Evolutionary conservation across 2,888 invertebrate species (phyloP).

Genomic region (Hemicrepidius hirtus): DNA sequence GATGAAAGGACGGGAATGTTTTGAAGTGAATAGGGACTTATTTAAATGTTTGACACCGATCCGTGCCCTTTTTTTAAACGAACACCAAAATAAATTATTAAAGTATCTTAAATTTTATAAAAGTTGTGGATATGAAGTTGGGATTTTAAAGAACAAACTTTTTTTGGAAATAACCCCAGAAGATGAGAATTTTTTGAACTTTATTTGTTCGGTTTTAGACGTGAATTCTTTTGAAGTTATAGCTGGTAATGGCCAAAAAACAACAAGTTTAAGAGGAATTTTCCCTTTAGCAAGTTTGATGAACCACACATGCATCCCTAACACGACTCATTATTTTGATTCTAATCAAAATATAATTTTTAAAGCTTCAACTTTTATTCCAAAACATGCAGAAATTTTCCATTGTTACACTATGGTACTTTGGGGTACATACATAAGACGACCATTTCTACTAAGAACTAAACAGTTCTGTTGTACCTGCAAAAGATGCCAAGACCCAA

Average conservation of each 20-base stretch:
- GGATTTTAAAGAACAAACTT: constrained; percentile 72
- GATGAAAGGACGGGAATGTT: constrained; percentile 70
- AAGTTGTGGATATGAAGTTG: constrained; percentile 76
- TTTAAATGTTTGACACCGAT: constrained; percentile 72
- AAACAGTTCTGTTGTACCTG: constrained; percentile 83
- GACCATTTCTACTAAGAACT: constrained; percentile 77
- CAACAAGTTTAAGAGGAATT: constrained; percentile 73
- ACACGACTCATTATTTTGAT: constrained; percentile 79
- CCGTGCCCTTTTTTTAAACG: constrained; percentile 69
- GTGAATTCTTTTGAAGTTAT: constrained; percentile 80
- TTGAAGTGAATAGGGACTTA: constrained; percentile 70
- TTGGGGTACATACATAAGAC: constrained; percentile 81
- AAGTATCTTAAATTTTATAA: constrained; percentile 74
- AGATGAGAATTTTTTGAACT: constrained; percentile 76
- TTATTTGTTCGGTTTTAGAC: constrained; percentile 78
- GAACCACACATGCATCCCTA: constrained; percentile 83
- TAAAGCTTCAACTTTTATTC: constrained; percentile 76
- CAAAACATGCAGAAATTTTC: constrained; percentile 78
- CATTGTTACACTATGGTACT: constrained; percentile 79
- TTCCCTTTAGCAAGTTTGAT: constrained; percentile 81
- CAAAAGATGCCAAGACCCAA: constrained; percentile 79
- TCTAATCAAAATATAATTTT: constrained; percentile 76
- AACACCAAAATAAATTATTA: constrained; percentile 74
- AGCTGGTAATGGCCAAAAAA: constrained; percentile 69
- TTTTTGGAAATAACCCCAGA: constrained; percentile 73